phyloP scores from a whole-genome alignment of 1,140 invertebrate species.

The Lasaia peninsularis region DNA sequence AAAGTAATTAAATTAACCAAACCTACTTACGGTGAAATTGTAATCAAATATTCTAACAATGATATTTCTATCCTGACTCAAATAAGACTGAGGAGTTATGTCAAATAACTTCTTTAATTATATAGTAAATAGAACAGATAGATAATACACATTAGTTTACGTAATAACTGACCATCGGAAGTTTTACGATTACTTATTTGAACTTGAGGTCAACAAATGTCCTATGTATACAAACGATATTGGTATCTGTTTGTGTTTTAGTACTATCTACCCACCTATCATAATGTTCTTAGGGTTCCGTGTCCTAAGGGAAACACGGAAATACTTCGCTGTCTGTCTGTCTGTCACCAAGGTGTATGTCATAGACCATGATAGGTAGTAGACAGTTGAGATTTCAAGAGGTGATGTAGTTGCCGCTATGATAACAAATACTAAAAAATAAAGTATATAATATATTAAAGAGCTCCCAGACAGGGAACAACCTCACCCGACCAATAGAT shows the following conservation, averaged over 20 bases:
- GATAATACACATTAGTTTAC: slow-evolving; percentile 4
- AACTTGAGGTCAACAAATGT: slow-evolving; percentile 1
- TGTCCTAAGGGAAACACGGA: too few species aligned
- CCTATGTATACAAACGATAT: not conserved
- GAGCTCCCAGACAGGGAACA: too few species aligned
- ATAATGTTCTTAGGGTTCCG: too few species aligned
- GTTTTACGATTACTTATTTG: not conserved
- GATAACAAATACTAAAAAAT: too few species aligned
- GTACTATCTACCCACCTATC: not conserved
- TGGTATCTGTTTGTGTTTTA: not conserved
- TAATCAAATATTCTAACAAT: not conserved
- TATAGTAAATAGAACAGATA: slow-evolving; percentile 9
- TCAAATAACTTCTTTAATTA: slow-evolving; percentile 7
- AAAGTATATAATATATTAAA: too few species aligned
- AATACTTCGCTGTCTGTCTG: too few species aligned
- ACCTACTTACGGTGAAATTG: not conserved
- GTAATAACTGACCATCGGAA: slow-evolving; percentile 1
- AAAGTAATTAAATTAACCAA: not conserved
- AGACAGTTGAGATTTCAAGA: too few species aligned
- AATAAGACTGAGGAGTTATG: slow-evolving; percentile 1
- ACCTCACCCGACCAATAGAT: too few species aligned
- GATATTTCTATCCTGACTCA: not conserved
- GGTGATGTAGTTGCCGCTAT: too few species aligned
- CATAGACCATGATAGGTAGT: too few species aligned
- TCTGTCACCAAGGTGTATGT: too few species aligned